A percentile compares a stretch with the other conserved stretches of the same genome.
phyloP scores from a whole-genome alignment of 1,140 invertebrate species.

The silkworm (Bombyx mori) region ASM3026992v2 NC_085124.1:6065001-6065500 shows the following conservation, averaged over 20 bases:
- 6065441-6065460: too few species aligned
- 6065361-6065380: too few species aligned
- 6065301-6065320: too few species aligned
- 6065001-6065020: constrained; percentile 4
- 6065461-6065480: too few species aligned
- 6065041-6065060: constrained; percentile 49
- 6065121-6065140: constrained; percentile 43
- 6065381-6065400: too few species aligned
- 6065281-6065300: too few species aligned
- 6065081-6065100: constrained; percentile 39
- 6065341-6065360: too few species aligned
- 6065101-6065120: constrained; percentile 48
- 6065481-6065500: too few species aligned
- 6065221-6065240: constrained; percentile 26
- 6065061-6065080: constrained; percentile 42
- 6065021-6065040: constrained; percentile 20
- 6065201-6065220: constrained; percentile 39
- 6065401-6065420: too few species aligned
- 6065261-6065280: too few species aligned
- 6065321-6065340: too few species aligned
- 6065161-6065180: constrained; percentile 29
- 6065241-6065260: constrained; percentile 19
- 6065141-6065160: constrained; percentile 54
- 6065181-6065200: constrained; percentile 32
- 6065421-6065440: too few species aligned